phyloP scores from a whole-genome alignment of 2,888 invertebrate species.

The Elysia crispata region DNA sequence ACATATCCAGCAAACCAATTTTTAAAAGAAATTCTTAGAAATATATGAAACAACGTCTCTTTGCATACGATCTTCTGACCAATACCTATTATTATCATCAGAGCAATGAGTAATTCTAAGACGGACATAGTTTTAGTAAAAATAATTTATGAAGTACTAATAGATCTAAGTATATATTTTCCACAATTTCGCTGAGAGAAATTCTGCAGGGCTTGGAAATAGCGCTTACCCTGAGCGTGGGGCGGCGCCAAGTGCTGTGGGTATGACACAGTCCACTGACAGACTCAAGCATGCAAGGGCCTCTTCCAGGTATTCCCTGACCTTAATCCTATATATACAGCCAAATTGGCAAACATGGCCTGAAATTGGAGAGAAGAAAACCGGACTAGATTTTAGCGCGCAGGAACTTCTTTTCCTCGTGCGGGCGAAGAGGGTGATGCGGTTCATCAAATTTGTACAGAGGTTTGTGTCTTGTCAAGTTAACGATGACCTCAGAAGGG shows the following conservation, averaged over 20 bases:
- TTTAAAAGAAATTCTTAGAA: no score
- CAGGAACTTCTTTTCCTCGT: background rate
- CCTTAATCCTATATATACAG: conserved; percentile 42
- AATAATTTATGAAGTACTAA: no score
- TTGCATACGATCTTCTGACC: no score
- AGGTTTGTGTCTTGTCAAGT: no score
- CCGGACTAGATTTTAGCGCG: background rate
- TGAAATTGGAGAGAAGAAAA: background rate
- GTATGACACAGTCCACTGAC: background rate
- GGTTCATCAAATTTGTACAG: no score
- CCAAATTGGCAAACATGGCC: background rate
- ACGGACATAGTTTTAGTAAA: no score
- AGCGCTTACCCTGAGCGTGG: conserved; percentile 31
- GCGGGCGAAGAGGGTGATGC: background rate
- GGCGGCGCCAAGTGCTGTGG: conserved; percentile 21
- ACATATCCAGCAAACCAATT: no score
- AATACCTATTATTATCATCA: no score
- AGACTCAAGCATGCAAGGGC: conserved; percentile 15
- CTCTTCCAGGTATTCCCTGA: conserved; percentile 12
- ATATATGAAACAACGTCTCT: no score
- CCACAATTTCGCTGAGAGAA: background rate
- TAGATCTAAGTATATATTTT: no score
- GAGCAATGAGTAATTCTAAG: no score
- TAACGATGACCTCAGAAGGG: no score
- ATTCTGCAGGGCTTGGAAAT: background rate